A percentile compares a stretch with the other conserved stretches of the same genome.
Evolutionary conservation across 2,113 vertebrate species (phyloP).

Genomic region (Ictalurus furcatus): DNA sequence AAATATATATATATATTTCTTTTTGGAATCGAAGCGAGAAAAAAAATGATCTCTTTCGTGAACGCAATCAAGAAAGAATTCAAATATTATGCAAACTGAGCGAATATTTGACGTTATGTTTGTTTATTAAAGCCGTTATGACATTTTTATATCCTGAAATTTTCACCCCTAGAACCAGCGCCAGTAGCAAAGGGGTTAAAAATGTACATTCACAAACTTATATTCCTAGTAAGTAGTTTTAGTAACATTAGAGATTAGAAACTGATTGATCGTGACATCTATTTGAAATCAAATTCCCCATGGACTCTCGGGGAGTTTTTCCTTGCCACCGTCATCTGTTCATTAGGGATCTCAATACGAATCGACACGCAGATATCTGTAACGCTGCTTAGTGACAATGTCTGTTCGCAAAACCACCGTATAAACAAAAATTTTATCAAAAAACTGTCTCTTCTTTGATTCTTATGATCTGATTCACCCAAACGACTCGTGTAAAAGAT

Average conservation of each 20-base stretch:
- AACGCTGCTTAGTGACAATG: neutral
- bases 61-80: neutral
- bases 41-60: neutral
- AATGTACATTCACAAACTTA: neutral
- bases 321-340: neutral
- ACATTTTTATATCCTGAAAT: neutral
- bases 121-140: neutral
- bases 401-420: neutral
- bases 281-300: too few species aligned
- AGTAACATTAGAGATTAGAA: too few species aligned
- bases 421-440: neutral
- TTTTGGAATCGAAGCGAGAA: neutral
- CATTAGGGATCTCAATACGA: neutral
- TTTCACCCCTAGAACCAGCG: neutral
- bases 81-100: neutral
- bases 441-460: neutral
- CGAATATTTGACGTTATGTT: neutral
- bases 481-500: neutral
- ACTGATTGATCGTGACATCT: too few species aligned
- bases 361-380: neutral
- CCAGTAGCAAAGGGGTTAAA: neutral
- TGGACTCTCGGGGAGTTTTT: too few species aligned
- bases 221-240: too few species aligned
- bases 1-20: neutral
- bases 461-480: neutral